Percentiles rank a stretch among this genome's conserved stretches.
These are phyloP conservation scores for Dynastes maya DNA, from an alignment of 2,888 invertebrate species.

Conservation along the genomic window DNA sequence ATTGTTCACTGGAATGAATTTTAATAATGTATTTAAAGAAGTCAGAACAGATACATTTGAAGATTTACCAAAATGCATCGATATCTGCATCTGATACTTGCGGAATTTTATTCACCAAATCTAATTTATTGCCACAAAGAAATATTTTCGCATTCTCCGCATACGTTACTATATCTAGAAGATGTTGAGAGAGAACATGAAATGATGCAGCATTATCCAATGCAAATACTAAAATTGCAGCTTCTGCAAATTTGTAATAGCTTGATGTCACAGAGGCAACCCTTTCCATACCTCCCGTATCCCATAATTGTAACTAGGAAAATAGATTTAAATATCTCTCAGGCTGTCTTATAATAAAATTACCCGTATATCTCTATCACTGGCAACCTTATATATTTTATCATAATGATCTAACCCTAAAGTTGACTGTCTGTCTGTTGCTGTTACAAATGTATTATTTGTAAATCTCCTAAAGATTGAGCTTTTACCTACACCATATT, in stretches of 20 bases:
- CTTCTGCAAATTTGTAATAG: constrained; percentile 96
- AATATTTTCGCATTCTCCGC: constrained; percentile 97
- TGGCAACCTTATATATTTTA: constrained; percentile 80
- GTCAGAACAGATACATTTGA: constrained; percentile 30
- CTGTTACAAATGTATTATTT: constrained; percentile 89
- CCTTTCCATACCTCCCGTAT: constrained; percentile 97
- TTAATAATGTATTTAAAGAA: neutral
- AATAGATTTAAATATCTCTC: constrained; percentile 47
- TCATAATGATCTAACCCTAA: constrained; percentile 93
- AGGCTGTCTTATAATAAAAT: constrained; percentile 52
- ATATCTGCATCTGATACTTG: constrained; percentile 91
- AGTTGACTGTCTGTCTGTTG: constrained; percentile 88
- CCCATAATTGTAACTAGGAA: constrained; percentile 92
- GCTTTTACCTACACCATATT: constrained; percentile 96
- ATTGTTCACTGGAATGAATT: constrained; percentile 81
- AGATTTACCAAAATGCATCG: constrained; percentile 85
- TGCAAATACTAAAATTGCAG: constrained; percentile 93
- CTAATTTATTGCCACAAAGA: constrained; percentile 93
- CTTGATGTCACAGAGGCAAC: constrained; percentile 96
- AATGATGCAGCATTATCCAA: constrained; percentile 93
- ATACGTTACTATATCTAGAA: constrained; percentile 93
- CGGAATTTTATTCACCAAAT: constrained; percentile 76
- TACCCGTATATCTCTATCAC: constrained; percentile 86
- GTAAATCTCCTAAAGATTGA: constrained; percentile 93
- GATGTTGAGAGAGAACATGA: constrained; percentile 91